phyloP scores from a whole-genome alignment of 2,888 invertebrate genomes.

The Adelphocoris suturalis region DNA sequence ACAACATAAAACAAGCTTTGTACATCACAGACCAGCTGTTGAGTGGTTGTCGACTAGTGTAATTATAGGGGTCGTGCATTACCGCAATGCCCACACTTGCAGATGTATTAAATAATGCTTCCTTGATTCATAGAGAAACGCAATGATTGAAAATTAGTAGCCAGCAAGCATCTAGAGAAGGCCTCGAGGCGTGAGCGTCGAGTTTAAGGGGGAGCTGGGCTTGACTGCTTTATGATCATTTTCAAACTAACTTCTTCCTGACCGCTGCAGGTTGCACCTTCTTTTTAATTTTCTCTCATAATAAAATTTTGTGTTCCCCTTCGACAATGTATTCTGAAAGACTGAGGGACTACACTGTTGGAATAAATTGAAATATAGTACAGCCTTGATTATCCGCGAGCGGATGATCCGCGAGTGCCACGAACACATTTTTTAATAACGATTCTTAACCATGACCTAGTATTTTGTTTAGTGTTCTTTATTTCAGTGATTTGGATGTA shows the following conservation, averaged over 20 bases:
- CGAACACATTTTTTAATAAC: no score
- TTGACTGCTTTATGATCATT: background rate
- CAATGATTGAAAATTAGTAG: constrained; percentile 31
- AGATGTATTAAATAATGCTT: background rate
- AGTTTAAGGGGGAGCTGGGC: background rate
- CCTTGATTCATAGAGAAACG: constrained; percentile 16
- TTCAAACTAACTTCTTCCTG: background rate
- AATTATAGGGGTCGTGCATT: constrained; percentile 7
- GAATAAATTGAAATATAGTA: no score
- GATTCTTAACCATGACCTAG: no score
- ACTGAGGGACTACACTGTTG: no score
- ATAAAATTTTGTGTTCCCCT: no score
- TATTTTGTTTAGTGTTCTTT: no score
- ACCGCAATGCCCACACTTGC: background rate
- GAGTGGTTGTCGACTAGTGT: background rate
- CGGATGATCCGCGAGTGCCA: no score
- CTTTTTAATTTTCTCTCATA: no score
- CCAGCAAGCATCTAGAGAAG: background rate
- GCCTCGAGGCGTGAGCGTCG: constrained; percentile 19
- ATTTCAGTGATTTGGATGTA: no score
- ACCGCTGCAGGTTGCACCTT: background rate
- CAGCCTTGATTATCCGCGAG: no score
- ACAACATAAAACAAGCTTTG: background rate
- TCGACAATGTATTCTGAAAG: no score
- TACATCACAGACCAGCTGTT: background rate